Evolutionary conservation across 2,888 invertebrate species (phyloP).

Genomic region (Harpalus rufipes): DNA sequence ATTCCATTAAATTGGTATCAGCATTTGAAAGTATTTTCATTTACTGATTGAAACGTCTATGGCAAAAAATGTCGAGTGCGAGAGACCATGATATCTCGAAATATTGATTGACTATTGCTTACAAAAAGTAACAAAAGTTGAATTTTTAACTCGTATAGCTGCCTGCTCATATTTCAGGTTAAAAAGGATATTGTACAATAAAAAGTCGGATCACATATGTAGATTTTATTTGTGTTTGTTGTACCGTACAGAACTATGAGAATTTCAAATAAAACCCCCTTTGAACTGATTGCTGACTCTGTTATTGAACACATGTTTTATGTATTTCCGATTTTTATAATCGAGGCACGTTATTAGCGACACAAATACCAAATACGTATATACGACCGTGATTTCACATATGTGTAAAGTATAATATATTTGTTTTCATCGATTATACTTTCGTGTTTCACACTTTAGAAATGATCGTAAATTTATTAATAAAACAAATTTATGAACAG

Average conservation of each 20-base stretch:
- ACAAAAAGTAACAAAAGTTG: not conserved
- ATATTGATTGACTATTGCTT: not conserved
- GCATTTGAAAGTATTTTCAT: not conserved
- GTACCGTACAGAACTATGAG: not conserved
- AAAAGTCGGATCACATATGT: not conserved
- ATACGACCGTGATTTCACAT: not conserved
- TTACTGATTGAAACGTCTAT: not conserved
- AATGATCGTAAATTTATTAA: too few relatives aligned
- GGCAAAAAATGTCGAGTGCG: not conserved
- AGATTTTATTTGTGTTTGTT: not conserved
- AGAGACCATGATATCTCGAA: not conserved
- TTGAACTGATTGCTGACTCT: slow-evolving; percentile 15
- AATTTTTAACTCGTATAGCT: not conserved
- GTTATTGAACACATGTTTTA: slow-evolving; percentile 27
- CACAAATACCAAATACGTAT: not conserved
- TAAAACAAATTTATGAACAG: too few relatives aligned
- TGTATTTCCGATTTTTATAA: slow-evolving; percentile 1
- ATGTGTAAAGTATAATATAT: not conserved
- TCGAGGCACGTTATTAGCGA: not conserved
- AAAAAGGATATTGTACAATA: not conserved
- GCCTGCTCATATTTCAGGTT: not conserved
- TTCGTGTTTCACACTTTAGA: too few relatives aligned
- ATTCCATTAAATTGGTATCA: not conserved
- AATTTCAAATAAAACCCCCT: slow-evolving; percentile 7
- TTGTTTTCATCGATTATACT: not conserved